Conservation (phyloP, 2,113 vertebrate genomes). For the Coregonus clupeaformis region DNA sequence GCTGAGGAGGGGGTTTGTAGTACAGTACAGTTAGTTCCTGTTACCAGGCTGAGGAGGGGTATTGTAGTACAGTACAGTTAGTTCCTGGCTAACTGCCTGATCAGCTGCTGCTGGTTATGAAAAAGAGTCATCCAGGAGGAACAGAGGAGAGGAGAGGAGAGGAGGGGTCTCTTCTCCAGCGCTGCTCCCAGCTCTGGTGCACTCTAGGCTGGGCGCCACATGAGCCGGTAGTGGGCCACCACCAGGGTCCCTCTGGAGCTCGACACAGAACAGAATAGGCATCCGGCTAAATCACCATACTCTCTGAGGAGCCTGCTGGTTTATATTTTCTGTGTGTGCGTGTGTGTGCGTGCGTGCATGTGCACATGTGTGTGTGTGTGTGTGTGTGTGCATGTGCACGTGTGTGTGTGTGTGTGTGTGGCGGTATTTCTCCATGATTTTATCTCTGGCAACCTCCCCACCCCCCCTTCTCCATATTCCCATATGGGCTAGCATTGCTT, state of each 20-base stretch:
- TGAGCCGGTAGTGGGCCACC: constrained; percentile 30
- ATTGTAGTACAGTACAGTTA: constrained; percentile 70
- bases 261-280: constrained; percentile 20
- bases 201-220: constrained; percentile 66
- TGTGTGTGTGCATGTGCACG: constrained; percentile 26
- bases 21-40: too few species aligned
- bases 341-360: constrained; percentile 26
- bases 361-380: constrained; percentile 18
- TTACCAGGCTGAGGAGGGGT: constrained; percentile 69
- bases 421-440: constrained; percentile 52
- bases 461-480: not conserved
- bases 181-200: constrained; percentile 48
- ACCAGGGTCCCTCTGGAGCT: constrained; percentile 29
- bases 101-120: constrained; percentile 78
- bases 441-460: constrained; percentile 18
- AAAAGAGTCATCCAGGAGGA: constrained; percentile 47
- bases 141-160: constrained; percentile 35
- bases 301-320: too few species aligned
- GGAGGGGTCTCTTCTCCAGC: constrained; percentile 42
- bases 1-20: constrained; percentile 66
- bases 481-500: constrained; percentile 55
- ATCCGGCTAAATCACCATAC: too few species aligned
- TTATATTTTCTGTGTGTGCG: not conserved
- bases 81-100: constrained; percentile 74
- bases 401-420: constrained; percentile 22